Evolutionary conservation across 2,888 invertebrate genomes (phyloP).

Genomic region (Agrochola lychnidis): DNA sequence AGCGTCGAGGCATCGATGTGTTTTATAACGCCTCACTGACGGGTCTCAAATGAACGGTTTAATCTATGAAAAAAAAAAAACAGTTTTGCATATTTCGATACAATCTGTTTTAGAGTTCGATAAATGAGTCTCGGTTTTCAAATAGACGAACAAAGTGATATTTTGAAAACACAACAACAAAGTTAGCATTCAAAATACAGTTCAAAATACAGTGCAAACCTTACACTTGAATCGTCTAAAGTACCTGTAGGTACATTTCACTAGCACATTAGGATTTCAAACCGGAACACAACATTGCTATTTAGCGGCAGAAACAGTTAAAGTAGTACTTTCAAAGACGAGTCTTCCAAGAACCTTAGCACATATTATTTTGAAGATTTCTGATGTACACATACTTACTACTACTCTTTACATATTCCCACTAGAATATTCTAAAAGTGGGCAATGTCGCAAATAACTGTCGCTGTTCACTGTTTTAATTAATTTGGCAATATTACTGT

Average conservation of each 20-base stretch:
- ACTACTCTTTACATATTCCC: neutral
- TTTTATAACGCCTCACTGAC: conserved; percentile 50
- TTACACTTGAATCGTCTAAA: neutral
- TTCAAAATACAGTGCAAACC: neutral
- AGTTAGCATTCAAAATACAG: neutral
- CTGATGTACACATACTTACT: neutral
- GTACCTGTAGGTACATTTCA: neutral
- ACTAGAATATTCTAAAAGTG: no score
- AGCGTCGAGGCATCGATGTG: neutral
- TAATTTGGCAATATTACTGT: no score
- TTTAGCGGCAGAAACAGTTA: neutral
- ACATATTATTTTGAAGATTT: neutral
- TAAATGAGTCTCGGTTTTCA: neutral
- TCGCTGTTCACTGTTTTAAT: no score
- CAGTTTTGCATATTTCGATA: conserved; percentile 15
- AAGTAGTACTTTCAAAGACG: neutral
- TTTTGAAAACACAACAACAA: neutral
- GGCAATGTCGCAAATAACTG: no score
- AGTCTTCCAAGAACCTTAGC: neutral
- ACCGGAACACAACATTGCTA: neutral
- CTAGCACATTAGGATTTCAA: neutral
- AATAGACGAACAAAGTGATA: neutral
- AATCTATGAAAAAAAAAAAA: conserved; percentile 18
- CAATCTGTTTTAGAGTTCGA: conserved; percentile 4
- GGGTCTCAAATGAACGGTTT: conserved; percentile 19